Evolutionary conservation across 2,113 vertebrate species (phyloP).

Genomic region (Canis aureus): DNA sequence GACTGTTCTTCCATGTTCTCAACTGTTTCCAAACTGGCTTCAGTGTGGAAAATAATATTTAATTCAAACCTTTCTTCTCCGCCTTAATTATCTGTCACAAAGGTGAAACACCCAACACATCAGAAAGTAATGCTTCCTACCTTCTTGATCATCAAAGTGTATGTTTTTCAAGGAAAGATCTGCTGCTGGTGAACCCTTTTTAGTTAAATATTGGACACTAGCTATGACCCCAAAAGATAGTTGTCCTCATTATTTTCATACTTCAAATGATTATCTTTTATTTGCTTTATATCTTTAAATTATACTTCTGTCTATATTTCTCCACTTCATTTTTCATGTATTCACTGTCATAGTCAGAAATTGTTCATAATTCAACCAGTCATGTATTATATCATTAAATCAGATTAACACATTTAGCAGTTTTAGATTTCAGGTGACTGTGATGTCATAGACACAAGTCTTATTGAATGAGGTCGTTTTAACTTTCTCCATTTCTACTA

Average conservation of each 20-base stretch:
- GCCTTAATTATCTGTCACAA: not conserved
- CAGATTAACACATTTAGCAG: not conserved
- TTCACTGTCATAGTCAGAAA: not conserved
- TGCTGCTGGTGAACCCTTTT: not conserved
- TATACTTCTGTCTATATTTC: slow-evolving; percentile 5
- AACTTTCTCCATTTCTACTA: not conserved
- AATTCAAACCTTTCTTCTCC: slow-evolving; percentile 4
- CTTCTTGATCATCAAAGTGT: not conserved
- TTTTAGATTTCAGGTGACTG: not conserved
- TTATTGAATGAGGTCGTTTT: not conserved
- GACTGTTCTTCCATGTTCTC: not conserved
- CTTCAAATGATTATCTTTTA: not conserved
- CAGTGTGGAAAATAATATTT: not conserved
- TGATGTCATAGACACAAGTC: not conserved
- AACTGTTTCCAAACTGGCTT: not conserved
- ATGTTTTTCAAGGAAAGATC: not conserved
- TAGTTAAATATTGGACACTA: not conserved
- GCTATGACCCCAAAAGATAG: not conserved
- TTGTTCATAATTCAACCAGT: not conserved
- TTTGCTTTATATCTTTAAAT: not conserved
- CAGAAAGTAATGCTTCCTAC: not conserved
- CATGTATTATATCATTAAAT: not conserved
- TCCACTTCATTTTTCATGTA: not conserved
- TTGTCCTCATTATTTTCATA: not conserved
- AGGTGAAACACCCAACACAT: not conserved